These are phyloP conservation scores for Diogma glabrata DNA, from an alignment of 2,888 invertebrate genomes.

Conservation along the genomic window DNA sequence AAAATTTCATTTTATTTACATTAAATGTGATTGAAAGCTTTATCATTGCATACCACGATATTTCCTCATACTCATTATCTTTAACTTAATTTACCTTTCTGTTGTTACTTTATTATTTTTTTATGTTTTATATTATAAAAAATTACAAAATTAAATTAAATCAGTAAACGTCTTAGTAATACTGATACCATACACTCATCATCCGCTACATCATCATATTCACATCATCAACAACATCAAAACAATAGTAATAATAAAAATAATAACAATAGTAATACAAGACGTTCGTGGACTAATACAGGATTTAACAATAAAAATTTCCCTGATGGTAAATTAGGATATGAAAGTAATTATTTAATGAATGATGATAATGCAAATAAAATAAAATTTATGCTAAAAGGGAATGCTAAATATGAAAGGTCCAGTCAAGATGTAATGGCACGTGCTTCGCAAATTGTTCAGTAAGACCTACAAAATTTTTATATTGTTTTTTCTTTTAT, in stretches of 20 bases:
- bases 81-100: background rate
- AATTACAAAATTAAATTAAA: too few relatives aligned
- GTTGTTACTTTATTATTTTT: background rate
- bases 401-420: constrained; percentile 23
- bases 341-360: constrained; percentile 22
- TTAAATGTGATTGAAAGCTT: too few relatives aligned
- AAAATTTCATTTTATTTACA: too few relatives aligned
- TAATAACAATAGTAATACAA: constrained; percentile 20
- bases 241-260: constrained; percentile 16
- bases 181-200: constrained; percentile 12
- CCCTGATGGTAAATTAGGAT: constrained; percentile 24
- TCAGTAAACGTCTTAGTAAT: constrained; percentile 12
- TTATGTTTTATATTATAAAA: too few relatives aligned
- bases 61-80: too few relatives aligned
- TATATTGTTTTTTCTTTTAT: constrained; percentile 29
- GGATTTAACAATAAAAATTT: constrained; percentile 26
- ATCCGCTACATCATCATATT: constrained; percentile 10
- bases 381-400: constrained; percentile 21
- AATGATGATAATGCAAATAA: constrained; percentile 14
- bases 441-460: constrained; percentile 76
- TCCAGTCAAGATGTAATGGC: constrained; percentile 59
- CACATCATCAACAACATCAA: constrained; percentile 16
- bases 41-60: too few relatives aligned
- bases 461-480: constrained; percentile 48
- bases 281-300: constrained; percentile 25